A percentile compares a stretch with the other conserved stretches of the same genome.
phyloP scores from a whole-genome alignment of 2,113 vertebrate species.

The Lasiurus borealis region DNA sequence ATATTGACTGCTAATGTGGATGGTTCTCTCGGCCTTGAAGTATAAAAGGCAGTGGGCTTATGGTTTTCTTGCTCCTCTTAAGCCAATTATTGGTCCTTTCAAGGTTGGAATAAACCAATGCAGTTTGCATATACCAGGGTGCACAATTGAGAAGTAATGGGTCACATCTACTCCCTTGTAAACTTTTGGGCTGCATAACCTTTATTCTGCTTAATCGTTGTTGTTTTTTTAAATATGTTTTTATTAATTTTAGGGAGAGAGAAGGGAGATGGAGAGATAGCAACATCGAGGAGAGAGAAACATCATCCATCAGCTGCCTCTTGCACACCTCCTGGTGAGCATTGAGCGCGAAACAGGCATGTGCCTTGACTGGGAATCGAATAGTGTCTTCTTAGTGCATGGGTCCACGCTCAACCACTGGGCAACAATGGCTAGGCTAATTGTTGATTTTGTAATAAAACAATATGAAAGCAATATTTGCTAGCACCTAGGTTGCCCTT shows the following conservation, averaged over 20 bases:
- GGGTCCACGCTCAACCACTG: too few species aligned
- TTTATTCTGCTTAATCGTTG: neutral
- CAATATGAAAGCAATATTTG: neutral
- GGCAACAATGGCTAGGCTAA: too few species aligned
- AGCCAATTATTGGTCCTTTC: neutral
- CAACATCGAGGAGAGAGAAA: too few species aligned
- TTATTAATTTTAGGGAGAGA: too few species aligned
- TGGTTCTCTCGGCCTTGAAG: neutral
- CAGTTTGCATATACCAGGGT: neutral
- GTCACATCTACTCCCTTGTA: neutral
- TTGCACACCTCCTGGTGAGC: too few species aligned
- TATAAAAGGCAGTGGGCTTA: neutral
- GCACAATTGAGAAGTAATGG: too few species aligned
- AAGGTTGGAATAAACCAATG: neutral
- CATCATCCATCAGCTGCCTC: too few species aligned
- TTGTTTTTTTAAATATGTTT: too few species aligned
- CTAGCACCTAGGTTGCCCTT: neutral
- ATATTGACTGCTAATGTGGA: neutral
- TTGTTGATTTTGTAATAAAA: neutral
- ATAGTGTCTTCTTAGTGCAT: too few species aligned
- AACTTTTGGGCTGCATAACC: accelerated
- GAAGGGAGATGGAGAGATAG: too few species aligned
- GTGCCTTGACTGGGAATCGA: too few species aligned
- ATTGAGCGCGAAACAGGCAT: too few species aligned
- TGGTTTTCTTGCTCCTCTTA: neutral